Evolutionary conservation across 2,888 invertebrate species (phyloP).

Genomic region (Mythimna ferrago): DNA sequence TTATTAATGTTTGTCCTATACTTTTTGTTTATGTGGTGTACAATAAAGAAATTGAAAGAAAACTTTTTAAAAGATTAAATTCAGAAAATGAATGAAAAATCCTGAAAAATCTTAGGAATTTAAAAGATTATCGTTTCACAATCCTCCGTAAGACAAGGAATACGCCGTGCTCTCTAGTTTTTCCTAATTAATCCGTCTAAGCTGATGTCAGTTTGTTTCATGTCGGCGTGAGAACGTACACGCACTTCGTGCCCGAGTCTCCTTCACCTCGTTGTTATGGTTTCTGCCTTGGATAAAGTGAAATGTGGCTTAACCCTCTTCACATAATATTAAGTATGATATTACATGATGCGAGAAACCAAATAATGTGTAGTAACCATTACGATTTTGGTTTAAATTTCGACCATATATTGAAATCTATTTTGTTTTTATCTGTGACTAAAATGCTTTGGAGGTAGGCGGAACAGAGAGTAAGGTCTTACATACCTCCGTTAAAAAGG

Average conservation of each 20-base stretch:
- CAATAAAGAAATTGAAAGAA: too few relatives aligned
- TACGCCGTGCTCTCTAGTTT: conserved; percentile 13
- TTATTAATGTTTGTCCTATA: too few relatives aligned
- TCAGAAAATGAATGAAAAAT: not conserved
- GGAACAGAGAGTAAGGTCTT: too few relatives aligned
- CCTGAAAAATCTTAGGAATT: not conserved
- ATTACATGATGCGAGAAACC: not conserved
- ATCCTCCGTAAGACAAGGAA: conserved; percentile 3
- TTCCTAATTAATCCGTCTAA: conserved; percentile 21
- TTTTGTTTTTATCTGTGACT: not conserved
- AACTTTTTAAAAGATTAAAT: not conserved
- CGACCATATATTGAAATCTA: not conserved
- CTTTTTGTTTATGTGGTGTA: too few relatives aligned
- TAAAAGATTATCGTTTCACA: not conserved
- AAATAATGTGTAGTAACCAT: too few relatives aligned
- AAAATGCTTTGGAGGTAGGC: too few relatives aligned
- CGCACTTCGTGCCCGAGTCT: conserved; percentile 3
- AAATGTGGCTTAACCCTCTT: conserved; percentile 7
- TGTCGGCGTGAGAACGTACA: not conserved
- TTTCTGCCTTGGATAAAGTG: not conserved
- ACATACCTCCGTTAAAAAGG: too few relatives aligned
- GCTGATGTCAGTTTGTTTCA: conserved; percentile 23
- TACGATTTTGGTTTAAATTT: too few relatives aligned
- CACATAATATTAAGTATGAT: not conserved
- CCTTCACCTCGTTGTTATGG: not conserved